Percentiles rank a stretch among this genome's conserved stretches.
Conservation (phyloP, 2,888 invertebrate species). For the Eucera pruinosa region DNA sequence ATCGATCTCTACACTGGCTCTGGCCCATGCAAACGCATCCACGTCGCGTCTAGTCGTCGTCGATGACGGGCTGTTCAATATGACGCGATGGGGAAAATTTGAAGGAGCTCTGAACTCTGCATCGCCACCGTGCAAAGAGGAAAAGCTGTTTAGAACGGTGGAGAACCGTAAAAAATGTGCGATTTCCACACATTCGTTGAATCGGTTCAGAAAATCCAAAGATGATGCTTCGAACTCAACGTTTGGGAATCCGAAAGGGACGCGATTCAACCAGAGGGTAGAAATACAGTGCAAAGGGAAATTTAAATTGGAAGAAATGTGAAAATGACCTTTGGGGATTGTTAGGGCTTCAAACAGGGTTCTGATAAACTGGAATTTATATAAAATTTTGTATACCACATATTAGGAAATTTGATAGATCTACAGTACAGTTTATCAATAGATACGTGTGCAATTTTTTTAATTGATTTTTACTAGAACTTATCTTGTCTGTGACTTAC, state of each 20-base stretch:
- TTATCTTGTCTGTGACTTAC: too few species aligned
- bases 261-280: too few species aligned
- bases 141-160: slow-evolving; percentile 32
- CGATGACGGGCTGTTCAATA: slow-evolving; percentile 39
- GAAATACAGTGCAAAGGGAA: not conserved
- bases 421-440: too few species aligned
- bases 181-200: not conserved
- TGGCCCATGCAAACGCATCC: slow-evolving; percentile 51
- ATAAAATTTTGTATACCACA: too few species aligned
- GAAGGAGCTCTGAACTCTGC: not conserved
- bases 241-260: not conserved
- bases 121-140: not conserved
- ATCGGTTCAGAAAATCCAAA: slow-evolving; percentile 1
- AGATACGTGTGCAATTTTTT: too few species aligned
- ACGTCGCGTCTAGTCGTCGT: slow-evolving; percentile 17
- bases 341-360: too few species aligned
- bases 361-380: too few species aligned
- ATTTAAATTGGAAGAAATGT: not conserved
- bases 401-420: too few species aligned
- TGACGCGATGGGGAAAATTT: slow-evolving; percentile 32
- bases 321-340: too few species aligned
- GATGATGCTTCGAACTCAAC: slow-evolving; percentile 21
- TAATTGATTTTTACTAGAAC: too few species aligned
- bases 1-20: slow-evolving; percentile 31
- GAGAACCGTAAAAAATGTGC: slow-evolving; percentile 36